These are phyloP conservation scores for Branchellion lobata DNA, from an alignment of 2,888 invertebrate genomes.

Conservation along the genomic window DNA sequence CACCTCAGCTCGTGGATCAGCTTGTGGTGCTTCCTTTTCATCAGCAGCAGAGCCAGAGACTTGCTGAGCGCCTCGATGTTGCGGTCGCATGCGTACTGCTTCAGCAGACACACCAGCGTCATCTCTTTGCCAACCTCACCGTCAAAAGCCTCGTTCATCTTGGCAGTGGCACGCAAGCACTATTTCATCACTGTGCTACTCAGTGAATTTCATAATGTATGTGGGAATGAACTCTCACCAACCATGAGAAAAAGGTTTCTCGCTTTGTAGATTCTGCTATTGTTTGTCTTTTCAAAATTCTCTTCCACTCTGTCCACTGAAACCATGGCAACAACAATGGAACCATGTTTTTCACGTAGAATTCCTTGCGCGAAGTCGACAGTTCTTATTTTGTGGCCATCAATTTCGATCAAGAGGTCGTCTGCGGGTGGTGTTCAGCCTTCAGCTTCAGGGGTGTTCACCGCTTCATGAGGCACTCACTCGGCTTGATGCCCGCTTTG, in stretches of 20 bases:
- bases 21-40: slow-evolving; percentile 19
- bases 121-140: slow-evolving; percentile 51
- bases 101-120: slow-evolving; percentile 58
- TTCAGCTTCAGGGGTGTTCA: too few species aligned
- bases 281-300: not conserved
- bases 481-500: slow-evolving; percentile 57
- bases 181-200: not conserved
- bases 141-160: slow-evolving; percentile 51
- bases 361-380: slow-evolving; percentile 53
- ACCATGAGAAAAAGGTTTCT: slow-evolving; percentile 52
- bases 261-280: slow-evolving; percentile 50
- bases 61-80: slow-evolving; percentile 54
- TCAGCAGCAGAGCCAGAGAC: slow-evolving; percentile 47
- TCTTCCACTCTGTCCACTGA: slow-evolving; percentile 53
- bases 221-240: not conserved
- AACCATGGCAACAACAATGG: slow-evolving; percentile 55
- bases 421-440: too few species aligned
- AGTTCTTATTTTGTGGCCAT: slow-evolving; percentile 54
- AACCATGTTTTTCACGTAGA: slow-evolving; percentile 53
- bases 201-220: not conserved
- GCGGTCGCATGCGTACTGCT: slow-evolving; percentile 60
- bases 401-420: slow-evolving; percentile 58
- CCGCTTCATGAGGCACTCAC: slow-evolving; percentile 51
- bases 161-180: not conserved
- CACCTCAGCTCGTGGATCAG: slow-evolving; percentile 50